Base-by-base conservation (phyloP, 2,113 vertebrate genomes). In the Cyanoramphus novaezelandiae region DNA sequence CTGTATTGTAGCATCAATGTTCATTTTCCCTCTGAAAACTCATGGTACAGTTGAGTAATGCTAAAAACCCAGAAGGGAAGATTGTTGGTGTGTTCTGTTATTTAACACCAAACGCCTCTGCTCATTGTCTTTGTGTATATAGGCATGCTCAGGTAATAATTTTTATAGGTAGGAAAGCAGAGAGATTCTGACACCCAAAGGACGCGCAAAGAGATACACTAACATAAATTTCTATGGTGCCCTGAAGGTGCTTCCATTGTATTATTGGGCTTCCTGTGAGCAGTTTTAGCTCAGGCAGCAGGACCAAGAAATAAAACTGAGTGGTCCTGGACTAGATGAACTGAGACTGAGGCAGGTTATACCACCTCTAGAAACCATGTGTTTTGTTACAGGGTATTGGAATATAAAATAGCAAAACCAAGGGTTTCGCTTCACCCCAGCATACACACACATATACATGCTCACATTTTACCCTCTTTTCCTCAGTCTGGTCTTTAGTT, bases 101-200 rank as follows among this genome's bases (percentile, higher is more conserved):
- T 74, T 72, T 90, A 95, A 67, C 63, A 82, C 49, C 77, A 85
- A 72, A 81, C 44, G 74, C 47, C 41, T 74, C 82, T 83, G 76
- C 64, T 92, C 47, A 63, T 87, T 90, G 44, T 79, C 65, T 94
- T 49, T 93, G 57, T 78, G 57, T 75, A 37, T 57, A 69, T 43
- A 76, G 82, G 91, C 92, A 74, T 92, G 94, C 96, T 96, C 76
- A 96, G 94, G 96, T 95, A 97, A 72, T 94, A 59, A 31, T 82
- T 97, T 97, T 97, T 97, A 96, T 86, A 94, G 92, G 95, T 91
- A 97, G 91, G 93, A 97, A 98, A 96, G 88, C 83, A 5, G 75
- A 97, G 91, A 97, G 88, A 95, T 97, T 95, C 96, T 96, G 96
- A 97, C 94, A 97, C 97, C 94, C 97, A 96, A 95, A 97, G 97